Evolutionary conservation across 1,140 invertebrate genomes (phyloP).

Genomic region (Catajapyx aquilonaris): DNA sequence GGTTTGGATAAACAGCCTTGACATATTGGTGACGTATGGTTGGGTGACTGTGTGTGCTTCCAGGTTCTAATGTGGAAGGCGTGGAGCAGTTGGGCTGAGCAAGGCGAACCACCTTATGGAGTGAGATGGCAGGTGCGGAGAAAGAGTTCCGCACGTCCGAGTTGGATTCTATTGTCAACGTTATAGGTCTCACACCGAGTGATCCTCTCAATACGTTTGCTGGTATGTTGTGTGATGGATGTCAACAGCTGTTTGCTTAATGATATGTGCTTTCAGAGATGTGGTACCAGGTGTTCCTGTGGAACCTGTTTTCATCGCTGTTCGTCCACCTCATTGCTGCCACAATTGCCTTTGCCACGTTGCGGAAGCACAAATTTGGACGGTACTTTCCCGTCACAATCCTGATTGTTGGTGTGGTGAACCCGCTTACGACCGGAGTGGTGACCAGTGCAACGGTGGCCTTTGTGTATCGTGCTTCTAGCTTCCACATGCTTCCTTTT

Average conservation of each 20-base stretch:
- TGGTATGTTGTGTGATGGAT: conserved; percentile 15
- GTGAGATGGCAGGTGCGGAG: neutral
- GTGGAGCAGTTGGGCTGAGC: too few relatives aligned
- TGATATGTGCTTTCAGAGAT: conserved; percentile 39
- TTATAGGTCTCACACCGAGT: conserved; percentile 19
- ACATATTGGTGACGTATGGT: too few relatives aligned
- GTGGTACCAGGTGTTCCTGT: conserved; percentile 89
- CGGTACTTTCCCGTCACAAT: conserved; percentile 71
- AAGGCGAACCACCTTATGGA: too few relatives aligned
- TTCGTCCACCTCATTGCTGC: conserved; percentile 77
- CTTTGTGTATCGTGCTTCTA: conserved; percentile 74
- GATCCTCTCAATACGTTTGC: conserved; percentile 22
- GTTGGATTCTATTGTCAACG: conserved; percentile 16
- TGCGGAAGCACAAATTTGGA: conserved; percentile 81
- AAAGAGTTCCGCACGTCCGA: conserved; percentile 1
- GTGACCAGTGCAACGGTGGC: conserved; percentile 82
- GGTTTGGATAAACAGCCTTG: too few relatives aligned
- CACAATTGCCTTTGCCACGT: conserved; percentile 67
- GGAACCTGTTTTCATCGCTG: conserved; percentile 80
- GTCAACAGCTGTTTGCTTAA: conserved; percentile 8
- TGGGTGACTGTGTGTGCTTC: too few relatives aligned
- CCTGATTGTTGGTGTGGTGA: conserved; percentile 64
- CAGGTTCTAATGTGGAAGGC: too few relatives aligned
- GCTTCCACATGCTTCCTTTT: conserved; percentile 65
- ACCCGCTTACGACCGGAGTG: conserved; percentile 65